These are phyloP conservation scores for Coracias cyanogaster DNA, from an alignment of 2,797 vertebrate species.

Conservation along the genomic window DNA sequence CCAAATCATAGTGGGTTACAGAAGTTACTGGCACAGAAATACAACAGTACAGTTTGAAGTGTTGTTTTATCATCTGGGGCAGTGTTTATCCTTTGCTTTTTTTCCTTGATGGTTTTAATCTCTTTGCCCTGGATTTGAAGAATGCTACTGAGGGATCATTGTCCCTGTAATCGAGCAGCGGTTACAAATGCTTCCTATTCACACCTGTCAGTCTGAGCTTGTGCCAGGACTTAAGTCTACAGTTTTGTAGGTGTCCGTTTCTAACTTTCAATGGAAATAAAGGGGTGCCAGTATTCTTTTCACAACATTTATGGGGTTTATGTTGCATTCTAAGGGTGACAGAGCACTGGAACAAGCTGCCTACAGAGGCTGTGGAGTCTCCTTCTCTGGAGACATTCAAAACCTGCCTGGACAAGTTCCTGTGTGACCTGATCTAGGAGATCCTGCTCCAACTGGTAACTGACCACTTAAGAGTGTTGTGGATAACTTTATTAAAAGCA, in stretches of 20 bases:
- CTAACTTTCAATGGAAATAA: neutral
- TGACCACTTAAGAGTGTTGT: neutral
- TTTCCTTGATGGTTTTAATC: neutral
- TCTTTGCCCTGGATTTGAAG: neutral
- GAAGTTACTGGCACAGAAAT: neutral
- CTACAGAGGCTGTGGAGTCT: too few species aligned
- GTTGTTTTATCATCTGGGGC: neutral
- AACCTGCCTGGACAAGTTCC: too few species aligned
- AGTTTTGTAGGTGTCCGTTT: neutral
- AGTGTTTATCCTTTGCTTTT: neutral
- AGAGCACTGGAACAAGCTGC: too few species aligned
- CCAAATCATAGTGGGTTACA: neutral
- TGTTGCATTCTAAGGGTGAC: neutral
- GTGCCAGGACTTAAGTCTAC: neutral
- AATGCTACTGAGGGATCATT: neutral
- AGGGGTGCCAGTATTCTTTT: neutral
- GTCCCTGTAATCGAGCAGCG: neutral
- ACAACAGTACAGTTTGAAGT: neutral
- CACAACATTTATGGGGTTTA: accelerated
- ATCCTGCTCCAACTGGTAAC: neutral
- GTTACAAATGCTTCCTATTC: neutral
- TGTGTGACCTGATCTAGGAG: too few species aligned
- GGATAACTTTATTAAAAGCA: neutral
- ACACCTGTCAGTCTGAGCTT: neutral
- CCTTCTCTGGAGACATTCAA: too few species aligned